phyloP scores from a whole-genome alignment of 2,888 invertebrate genomes.

The Drosophila neutralis region DNA sequence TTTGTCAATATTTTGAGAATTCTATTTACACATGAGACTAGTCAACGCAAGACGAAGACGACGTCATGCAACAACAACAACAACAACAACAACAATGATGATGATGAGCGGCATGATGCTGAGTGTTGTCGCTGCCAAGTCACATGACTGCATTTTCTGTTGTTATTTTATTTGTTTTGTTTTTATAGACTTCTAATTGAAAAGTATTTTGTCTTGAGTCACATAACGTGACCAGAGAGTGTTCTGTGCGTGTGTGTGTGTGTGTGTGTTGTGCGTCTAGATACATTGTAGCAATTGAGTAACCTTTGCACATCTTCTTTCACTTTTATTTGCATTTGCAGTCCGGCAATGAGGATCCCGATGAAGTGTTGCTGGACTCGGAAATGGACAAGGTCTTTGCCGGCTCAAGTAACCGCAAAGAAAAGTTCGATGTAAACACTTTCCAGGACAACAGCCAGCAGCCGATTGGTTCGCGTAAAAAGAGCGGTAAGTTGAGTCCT shows the following conservation, averaged over 20 bases:
- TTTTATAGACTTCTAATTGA: conserved; percentile 75
- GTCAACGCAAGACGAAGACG: conserved; percentile 1
- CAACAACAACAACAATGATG: conserved; percentile 4
- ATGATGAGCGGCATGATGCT: conserved; percentile 53
- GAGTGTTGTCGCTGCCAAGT: conserved; percentile 49
- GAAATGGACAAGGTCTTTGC: conserved; percentile 96
- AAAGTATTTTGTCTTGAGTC: conserved; percentile 70
- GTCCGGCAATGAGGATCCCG: conserved; percentile 87
- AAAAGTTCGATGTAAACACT: conserved; percentile 87
- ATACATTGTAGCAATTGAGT: conserved; percentile 47
- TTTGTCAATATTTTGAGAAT: conserved; percentile 43
- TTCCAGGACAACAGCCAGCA: conserved; percentile 84
- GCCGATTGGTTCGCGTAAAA: conserved; percentile 82
- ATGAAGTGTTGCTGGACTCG: conserved; percentile 91
- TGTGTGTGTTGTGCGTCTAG: background rate
- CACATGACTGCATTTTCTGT: conserved; percentile 63
- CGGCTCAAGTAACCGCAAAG: conserved; percentile 86
- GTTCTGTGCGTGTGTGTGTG: background rate
- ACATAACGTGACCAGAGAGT: conserved; percentile 64
- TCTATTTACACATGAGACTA: conserved; percentile 47
- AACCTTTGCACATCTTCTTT: conserved; percentile 7
- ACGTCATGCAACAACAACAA: conserved; percentile 44
- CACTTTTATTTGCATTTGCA: conserved; percentile 45
- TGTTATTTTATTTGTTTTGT: conserved; percentile 49
- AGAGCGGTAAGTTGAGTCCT: conserved; percentile 53